Conservation (phyloP, 2,113 vertebrate species). For the Paradisaea rubra region DNA sequence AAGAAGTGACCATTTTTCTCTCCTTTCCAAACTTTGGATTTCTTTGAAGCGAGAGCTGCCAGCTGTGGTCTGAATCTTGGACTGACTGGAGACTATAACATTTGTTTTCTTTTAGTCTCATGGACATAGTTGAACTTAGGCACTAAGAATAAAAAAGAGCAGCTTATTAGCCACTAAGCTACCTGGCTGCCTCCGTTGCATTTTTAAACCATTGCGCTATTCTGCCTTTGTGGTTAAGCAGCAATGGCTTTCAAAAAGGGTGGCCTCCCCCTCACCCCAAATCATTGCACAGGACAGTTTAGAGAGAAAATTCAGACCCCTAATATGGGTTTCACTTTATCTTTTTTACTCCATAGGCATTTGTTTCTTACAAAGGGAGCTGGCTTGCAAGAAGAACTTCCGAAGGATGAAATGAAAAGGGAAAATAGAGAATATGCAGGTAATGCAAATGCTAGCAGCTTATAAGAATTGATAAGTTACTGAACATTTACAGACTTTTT, state of each 20-base stretch:
- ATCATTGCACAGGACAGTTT: background rate
- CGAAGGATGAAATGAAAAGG: background rate
- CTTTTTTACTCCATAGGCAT: slow-evolving; percentile 43
- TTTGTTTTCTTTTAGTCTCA: slow-evolving; percentile 54
- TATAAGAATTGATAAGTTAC: background rate
- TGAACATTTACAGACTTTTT: background rate
- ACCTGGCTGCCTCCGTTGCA: slow-evolving; percentile 42
- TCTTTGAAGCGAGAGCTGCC: slow-evolving; percentile 9
- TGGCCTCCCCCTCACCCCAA: background rate
- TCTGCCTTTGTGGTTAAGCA: background rate
- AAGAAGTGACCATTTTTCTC: background rate
- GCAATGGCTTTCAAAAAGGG: background rate
- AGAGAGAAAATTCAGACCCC: background rate
- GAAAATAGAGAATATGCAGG: background rate
- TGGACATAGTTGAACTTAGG: slow-evolving; percentile 12
- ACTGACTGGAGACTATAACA: background rate
- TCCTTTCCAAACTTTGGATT: background rate
- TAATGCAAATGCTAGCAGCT: background rate
- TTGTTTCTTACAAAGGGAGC: slow-evolving; percentile 57
- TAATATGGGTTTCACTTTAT: background rate
- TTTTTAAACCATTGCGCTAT: background rate
- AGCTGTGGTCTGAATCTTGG: slow-evolving; percentile 27
- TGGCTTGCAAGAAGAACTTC: background rate
- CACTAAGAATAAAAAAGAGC: background rate
- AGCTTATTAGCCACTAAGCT: slow-evolving; percentile 16